Evolutionary conservation across 2,888 invertebrate genomes (phyloP).

Genomic region (Meloe dianella): DNA sequence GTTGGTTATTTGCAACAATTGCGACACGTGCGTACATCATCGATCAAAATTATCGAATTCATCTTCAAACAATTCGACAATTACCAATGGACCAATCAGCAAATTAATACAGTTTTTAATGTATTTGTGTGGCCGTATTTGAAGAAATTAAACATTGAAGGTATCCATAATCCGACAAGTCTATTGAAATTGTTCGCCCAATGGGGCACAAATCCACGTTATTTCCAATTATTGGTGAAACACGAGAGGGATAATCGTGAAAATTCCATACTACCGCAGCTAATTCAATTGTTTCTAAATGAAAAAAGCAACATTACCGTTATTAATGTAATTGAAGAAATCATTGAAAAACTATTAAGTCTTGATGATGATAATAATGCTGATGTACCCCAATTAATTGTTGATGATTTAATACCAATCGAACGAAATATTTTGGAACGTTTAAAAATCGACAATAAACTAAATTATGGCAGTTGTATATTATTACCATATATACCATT

Average conservation of each 20-base stretch:
- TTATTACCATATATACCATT: conserved; percentile 75
- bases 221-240: conserved; percentile 74
- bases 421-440: conserved; percentile 47
- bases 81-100: conserved; percentile 73
- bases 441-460: conserved; percentile 55
- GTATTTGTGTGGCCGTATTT: conserved; percentile 83
- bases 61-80: conserved; percentile 82
- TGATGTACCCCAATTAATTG: conserved; percentile 57
- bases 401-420: conserved; percentile 58
- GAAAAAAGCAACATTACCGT: conserved; percentile 73
- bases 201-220: conserved; percentile 83
- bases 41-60: conserved; percentile 69
- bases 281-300: conserved; percentile 75
- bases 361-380: conserved; percentile 69
- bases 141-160: conserved; percentile 77
- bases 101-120: conserved; percentile 77
- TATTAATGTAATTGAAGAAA: conserved; percentile 71
- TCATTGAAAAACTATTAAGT: conserved; percentile 76
- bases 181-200: conserved; percentile 78
- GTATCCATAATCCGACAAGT: conserved; percentile 82
- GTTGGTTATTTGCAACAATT: conserved; percentile 69
- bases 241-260: conserved; percentile 59
- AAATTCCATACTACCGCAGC: conserved; percentile 68
- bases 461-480: conserved; percentile 76
- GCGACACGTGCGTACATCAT: conserved; percentile 69